Base-by-base conservation (phyloP, 2,888 invertebrate species). In the Ryuthela nishihirai region DNA sequence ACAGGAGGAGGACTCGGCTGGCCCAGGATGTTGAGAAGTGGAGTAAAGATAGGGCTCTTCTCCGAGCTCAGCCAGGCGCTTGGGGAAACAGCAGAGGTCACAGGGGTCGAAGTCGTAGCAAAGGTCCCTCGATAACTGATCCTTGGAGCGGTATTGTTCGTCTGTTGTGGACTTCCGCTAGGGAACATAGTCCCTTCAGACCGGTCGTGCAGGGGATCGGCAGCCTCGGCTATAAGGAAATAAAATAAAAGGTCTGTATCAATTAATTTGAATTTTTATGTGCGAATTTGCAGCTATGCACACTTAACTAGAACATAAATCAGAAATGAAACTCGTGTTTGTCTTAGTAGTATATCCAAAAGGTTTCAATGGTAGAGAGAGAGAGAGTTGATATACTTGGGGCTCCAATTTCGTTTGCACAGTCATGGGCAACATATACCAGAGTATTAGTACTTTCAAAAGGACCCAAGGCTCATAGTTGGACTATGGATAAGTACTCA, bases 111-210 rank as follows among this genome's bases (percentile, higher is more conserved):
- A 68, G 85, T 82, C 55, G 85, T 83, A 65, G 86, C 83, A 75
- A 87, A 86, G 59, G 85, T 82, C 59, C 83, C 84, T 65, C 84
- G 81, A 77, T 85, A 85, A 59, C 74, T 72, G 65, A 75, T 72
- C 64, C 74, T 71, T 60, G 71, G 71, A 29, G 7, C 9, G 23
- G 42, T 70, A 29, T 66, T 69, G 35, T 41, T 64, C 63, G 53
- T 72, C 71, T 17, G 72, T 38, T 62, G 62, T 10, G 45, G 65
- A 61, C 68, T 54, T 64, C 65, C 62, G 68, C 66, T 56, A 69
- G 64, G 54, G 59, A 54, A 59, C 59, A 59, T 59, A 38, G 48
- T 47, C 29, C 50, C 59, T 24, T 25, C 29, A 7, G 12, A 29
- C 32, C 61, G 54, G 34, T 63, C 65, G 46, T 64, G 56, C 26